Base-by-base conservation (phyloP, 2,797 vertebrate species). In the Melanotaenia nigrans region DNA sequence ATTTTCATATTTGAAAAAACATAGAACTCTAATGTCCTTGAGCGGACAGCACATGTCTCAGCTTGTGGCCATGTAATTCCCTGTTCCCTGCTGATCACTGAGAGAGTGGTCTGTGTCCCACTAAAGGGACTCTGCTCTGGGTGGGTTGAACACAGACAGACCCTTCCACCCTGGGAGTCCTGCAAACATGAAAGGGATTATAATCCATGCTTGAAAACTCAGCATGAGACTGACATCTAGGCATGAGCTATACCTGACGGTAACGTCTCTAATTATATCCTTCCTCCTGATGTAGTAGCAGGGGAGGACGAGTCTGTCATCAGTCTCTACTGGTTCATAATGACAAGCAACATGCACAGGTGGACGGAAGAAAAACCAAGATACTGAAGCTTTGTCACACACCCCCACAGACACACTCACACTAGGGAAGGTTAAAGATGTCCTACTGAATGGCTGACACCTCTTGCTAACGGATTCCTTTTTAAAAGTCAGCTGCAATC, bases 31-130 rank as follows among this genome's bases (percentile, higher is more conserved):
- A 14, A 0, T 30, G 42, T 67, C 40, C 56, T 73, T 38, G 9
- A 73, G 56, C 3, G 0, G 18, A 57, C 63, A 71, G 76, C 55
- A 77, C 47, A 73, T 72, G 69, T 61, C 65, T 14, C 62, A 65
- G 65, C 66, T 42, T 83, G 84, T 77, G 63, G 24, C 59, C 64
- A 2, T 86, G 89, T 90, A 90, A 89, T 88, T 85, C 81, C 55
- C 65, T 45, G 24, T 1, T 53, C 61, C 78, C 80, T 60, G 84
- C 79, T 81, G 84, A 69, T 88, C 75, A 69, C 51, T 56, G 22
- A 66, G 72, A 78, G 64, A 54, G 38, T 3, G 12, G 47, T 74
- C 47, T 49, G 24, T 20, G 16, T 45, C 75, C 78, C 63, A 14
- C 65, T 14, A 13, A 36, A 72, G 63, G 62, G 78, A 62, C 73